phyloP scores from a whole-genome alignment of 2,888 invertebrate species.

The Mythimna pallens region DNA sequence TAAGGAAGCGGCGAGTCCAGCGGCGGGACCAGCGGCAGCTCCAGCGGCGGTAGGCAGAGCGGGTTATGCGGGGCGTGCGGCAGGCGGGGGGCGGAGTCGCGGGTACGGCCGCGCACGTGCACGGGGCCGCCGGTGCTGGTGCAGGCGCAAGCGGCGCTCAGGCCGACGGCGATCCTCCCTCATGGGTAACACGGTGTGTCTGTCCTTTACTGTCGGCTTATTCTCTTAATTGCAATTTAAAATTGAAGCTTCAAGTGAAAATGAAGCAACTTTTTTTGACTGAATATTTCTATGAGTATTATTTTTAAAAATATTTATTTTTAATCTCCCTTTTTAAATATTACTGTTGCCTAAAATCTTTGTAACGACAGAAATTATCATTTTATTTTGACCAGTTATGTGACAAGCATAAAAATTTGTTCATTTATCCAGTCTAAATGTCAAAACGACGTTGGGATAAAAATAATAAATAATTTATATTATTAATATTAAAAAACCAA shows the following conservation, averaged over 20 bases:
- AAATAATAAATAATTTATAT: too few species aligned
- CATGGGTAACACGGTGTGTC: conserved; percentile 90
- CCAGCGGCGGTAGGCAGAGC: conserved; percentile 68
- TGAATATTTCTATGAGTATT: neutral
- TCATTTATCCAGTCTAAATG: neutral
- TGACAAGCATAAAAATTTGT: neutral
- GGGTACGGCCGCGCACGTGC: conserved; percentile 83
- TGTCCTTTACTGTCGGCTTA: conserved; percentile 79
- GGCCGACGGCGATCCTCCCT: conserved; percentile 85
- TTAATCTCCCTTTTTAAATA: neutral
- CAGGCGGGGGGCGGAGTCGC: conserved; percentile 75
- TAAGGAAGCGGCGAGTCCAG: conserved; percentile 63
- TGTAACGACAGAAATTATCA: neutral
- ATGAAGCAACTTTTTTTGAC: neutral
- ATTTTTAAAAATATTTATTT: neutral
- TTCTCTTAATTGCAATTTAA: conserved; percentile 70
- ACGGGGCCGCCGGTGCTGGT: conserved; percentile 83
- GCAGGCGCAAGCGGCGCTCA: conserved; percentile 86
- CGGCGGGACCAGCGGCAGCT: conserved; percentile 56
- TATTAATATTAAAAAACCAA: too few species aligned
- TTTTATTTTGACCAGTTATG: neutral
- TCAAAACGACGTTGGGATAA: neutral
- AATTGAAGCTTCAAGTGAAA: neutral
- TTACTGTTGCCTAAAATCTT: neutral
- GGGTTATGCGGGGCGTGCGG: conserved; percentile 60